Base-by-base conservation (phyloP, 2,113 vertebrate species). In the Dasyornis broadbenti region DNA sequence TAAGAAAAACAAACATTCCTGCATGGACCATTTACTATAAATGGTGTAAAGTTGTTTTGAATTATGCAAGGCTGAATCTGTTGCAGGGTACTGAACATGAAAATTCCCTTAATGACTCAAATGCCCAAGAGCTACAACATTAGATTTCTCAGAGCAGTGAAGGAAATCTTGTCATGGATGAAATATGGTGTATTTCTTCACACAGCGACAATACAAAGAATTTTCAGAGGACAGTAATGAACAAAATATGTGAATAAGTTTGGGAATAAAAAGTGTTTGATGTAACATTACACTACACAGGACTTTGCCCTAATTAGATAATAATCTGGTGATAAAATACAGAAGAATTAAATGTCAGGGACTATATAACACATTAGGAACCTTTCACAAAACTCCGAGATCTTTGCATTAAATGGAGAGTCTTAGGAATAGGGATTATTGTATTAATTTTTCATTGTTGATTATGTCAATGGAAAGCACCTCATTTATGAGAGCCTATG, bases 71-170 rank as follows among this genome's bases (percentile, higher is more conserved):
- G 20, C 40, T 92, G 70, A 93, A 69, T 78, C 45, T 82, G 60
- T 90, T 76, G 10, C 57, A 82, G 61, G 60, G 53, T 66, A 89
- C 24, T 79, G 69, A 94, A 94, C 59, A 71, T 66, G 60, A 93
- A 94, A 90, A 92, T 79, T 91, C 33, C 45, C 44, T 83, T 95
- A 90, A 86, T 92, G 76, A 82, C 47, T 85, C 40, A 92, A 89
- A 95, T 61, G 26, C 66, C 64, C n/a, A 85, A 59, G 24, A 94
- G 71, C 39, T 89, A 79, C 89, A 81, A 78, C 37, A 82, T 60
- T 80, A 66, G 52, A 70, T 86, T 82, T 82, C 81, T 53, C 50
- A 79, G 39, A 89, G 42, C n/a, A 81, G 27, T 61, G 50, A 75
- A 92, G 35, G 22, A 77, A 81, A 83, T 79, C 16, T 91, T 63